Conservation (phyloP, 2,113 vertebrate genomes). For the Drymodes brunneopygia region DNA sequence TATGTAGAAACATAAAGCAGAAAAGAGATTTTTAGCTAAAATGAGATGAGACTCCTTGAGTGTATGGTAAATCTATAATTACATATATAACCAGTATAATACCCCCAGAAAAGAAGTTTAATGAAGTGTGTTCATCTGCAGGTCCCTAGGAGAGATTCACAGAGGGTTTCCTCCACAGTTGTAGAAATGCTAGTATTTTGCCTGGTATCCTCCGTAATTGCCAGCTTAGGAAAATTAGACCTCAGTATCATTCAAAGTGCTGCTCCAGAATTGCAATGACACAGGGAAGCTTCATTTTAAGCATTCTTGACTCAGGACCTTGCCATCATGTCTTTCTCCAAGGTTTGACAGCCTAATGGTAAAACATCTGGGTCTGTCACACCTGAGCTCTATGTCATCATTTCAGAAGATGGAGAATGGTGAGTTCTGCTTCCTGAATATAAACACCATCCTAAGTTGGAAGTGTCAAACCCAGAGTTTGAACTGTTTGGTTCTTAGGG, state of each 20-base stretch:
- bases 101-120: background rate
- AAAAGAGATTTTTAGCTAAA: background rate
- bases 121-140: background rate
- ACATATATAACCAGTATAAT: background rate
- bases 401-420: background rate
- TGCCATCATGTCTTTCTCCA: background rate
- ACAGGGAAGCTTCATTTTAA: background rate
- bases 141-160: background rate
- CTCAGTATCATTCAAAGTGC: background rate
- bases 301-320: background rate
- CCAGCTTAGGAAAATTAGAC: background rate
- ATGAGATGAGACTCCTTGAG: background rate
- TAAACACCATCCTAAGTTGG: background rate
- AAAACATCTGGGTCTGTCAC: background rate
- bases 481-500: background rate
- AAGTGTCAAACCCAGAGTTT: background rate
- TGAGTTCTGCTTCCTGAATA: background rate
- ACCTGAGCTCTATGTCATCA: background rate
- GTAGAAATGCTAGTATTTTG: background rate
- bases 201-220: background rate
- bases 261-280: background rate
- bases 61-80: background rate
- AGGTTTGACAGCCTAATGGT: background rate
- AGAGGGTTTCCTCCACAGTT: background rate
- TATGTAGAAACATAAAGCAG: background rate